Base-by-base conservation (phyloP, 2,797 vertebrate genomes). In the Peromyscus attwateri region DNA sequence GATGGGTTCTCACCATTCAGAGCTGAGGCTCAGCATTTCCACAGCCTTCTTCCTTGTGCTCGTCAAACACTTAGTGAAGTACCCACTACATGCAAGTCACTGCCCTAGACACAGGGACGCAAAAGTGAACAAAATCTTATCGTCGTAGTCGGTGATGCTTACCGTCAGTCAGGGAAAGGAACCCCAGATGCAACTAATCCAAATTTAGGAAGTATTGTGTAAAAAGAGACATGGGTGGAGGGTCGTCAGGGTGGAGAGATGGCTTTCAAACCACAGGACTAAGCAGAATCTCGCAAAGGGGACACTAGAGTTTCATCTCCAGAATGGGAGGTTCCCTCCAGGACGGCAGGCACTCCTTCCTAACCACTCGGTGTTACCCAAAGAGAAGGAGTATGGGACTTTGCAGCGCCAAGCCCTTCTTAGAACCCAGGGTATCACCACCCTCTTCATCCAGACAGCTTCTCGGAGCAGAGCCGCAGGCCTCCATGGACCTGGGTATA, bases 11-110 rank as follows among this genome's bases (percentile, higher is more conserved):
- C 79, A 81, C 16, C 52, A 76, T 96, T 40, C 21, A 79, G 34
- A 34, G 62, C 16, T 40, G 89, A 82, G 19, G 68, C 31, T 60
- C 87, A 93, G 11, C 31, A 31, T 88, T 95, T 95, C 75, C 87
- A 21, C 82, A 46, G 21, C 43, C 29, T 95, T 34, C 68, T 81
- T 52, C 79, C 16, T 2, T 76, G 19, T 10, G 12, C 68, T 12
- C 66, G 31, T 64, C 52, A 90, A 43, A 76, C 82, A 52, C 55
- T 40, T 40, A 84, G 1, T 43, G 3, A 21, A 95, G 23, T 6
- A 46, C 52, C 37, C 71, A 4, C 31, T 37, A 12, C 52, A 5
- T 64, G 34, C 7, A 40, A 77, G 37, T 31, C 21, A 40, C 25
- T 6, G 11, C 71, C 43, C 2, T 31, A 40, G 13, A 73, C 4